These are phyloP conservation scores for Orthosia incerta DNA, from an alignment of 2,888 invertebrate genomes.

Conservation along the genomic window DNA sequence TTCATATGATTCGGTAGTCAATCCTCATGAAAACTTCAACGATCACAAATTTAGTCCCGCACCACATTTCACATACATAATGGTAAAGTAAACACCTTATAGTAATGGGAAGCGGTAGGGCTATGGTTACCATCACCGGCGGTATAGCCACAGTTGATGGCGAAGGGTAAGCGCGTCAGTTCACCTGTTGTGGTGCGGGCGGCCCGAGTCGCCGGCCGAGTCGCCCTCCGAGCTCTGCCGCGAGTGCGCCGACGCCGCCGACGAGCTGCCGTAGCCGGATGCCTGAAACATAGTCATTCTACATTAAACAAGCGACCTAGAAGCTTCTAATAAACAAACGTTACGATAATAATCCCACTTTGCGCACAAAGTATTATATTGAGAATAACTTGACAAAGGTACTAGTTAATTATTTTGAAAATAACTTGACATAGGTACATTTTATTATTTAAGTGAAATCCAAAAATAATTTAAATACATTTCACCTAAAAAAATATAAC, in stretches of 20 bases:
- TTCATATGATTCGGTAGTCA: slow-evolving; percentile 1
- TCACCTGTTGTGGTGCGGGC: slow-evolving; percentile 85
- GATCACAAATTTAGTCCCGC: slow-evolving; percentile 30
- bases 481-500: no score
- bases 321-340: no score
- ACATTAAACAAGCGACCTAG: no score
- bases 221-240: slow-evolving; percentile 96
- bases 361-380: no score
- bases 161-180: not conserved
- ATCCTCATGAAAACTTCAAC: slow-evolving; percentile 9
- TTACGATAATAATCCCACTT: no score
- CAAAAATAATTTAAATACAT: no score
- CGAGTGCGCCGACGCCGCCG: slow-evolving; percentile 95
- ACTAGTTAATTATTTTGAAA: no score
- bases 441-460: no score
- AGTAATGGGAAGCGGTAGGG: slow-evolving; percentile 33
- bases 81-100: slow-evolving; percentile 37
- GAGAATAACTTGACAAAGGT: no score
- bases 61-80: slow-evolving; percentile 29
- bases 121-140: slow-evolving; percentile 29
- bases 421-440: no score
- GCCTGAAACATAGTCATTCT: slow-evolving; percentile 90
- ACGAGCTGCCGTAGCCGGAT: slow-evolving; percentile 97
- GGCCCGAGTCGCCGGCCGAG: slow-evolving; percentile 77
- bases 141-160: slow-evolving; percentile 18